A percentile compares a stretch with the other conserved stretches of the same genome.
These are phyloP conservation scores for Phrynosoma blainvillii DNA, from an alignment of 2,113 vertebrate genomes.

Conservation along the genomic window DNA sequence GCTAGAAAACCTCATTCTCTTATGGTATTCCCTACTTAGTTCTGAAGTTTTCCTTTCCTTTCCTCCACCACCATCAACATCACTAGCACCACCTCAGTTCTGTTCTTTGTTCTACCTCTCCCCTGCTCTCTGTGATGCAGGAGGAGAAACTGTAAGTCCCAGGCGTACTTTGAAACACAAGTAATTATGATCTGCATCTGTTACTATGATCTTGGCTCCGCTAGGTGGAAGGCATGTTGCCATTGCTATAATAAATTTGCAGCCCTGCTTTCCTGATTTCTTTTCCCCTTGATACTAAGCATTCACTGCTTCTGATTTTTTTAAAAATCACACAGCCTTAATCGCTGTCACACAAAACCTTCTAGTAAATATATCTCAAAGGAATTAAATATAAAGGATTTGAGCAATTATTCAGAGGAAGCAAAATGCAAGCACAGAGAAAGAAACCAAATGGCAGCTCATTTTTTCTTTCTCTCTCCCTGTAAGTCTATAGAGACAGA, in stretches of 20 bases:
- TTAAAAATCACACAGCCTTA: constrained; percentile 62
- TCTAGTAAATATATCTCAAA: constrained; percentile 67
- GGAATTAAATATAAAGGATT: constrained; percentile 71
- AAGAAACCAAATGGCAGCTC: constrained; percentile 66
- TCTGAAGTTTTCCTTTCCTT: background rate
- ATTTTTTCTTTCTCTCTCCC: constrained; percentile 52
- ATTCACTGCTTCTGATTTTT: constrained; percentile 20
- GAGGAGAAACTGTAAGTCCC: constrained; percentile 61
- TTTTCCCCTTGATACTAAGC: constrained; percentile 52
- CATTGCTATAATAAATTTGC: constrained; percentile 59
- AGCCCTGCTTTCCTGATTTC: constrained; percentile 50
- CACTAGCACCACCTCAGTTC: background rate
- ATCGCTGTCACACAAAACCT: constrained; percentile 57
- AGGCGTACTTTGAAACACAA: constrained; percentile 60
- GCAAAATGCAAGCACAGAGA: constrained; percentile 68
- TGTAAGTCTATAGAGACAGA: constrained; percentile 52
- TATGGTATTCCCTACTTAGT: constrained; percentile 32
- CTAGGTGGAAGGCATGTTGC: constrained; percentile 69
- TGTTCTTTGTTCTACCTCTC: constrained; percentile 46
- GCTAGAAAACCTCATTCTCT: background rate
- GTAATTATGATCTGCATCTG: constrained; percentile 70
- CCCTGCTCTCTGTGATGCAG: constrained; percentile 58
- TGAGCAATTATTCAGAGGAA: constrained; percentile 68
- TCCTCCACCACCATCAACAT: background rate
- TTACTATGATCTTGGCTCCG: constrained; percentile 57